Evolutionary conservation across 2,113 vertebrate genomes (phyloP), one percentile per base, ranked within the genome.

Genomic region (Chrysemys picta): DNA sequence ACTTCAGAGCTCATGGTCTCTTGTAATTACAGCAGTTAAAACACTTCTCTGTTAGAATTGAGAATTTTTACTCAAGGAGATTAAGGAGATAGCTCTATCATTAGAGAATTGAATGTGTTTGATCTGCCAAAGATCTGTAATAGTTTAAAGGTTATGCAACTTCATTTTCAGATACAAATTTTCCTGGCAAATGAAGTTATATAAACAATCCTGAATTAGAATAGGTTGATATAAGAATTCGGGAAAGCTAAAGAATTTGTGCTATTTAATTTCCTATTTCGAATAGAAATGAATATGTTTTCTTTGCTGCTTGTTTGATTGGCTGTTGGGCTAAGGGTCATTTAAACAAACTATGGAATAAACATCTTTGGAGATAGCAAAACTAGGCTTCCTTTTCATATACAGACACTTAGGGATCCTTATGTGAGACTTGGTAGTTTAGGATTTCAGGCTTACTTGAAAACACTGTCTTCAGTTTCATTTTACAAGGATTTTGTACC

Each of bases 1-100:
- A 10, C 91, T 95, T 82, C 17, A 90, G 50, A 89, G 93, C 38
- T 54, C 56, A 29, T 65, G 52, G 19, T 76, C 83, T 85, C 69
- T 88, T 49, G 1, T 53, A 84, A 13, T 27, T 89, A 14, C 6
- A n/a, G 21, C 52, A 17, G 22, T 75, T 88, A 19, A 3, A 85
- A 29, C 12, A 47, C 2, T 29, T n/a, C 25, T 91, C 45, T 90
- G 6, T 84, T 93, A 85, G 12, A 14, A 17, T 2, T 82, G 38
- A 45, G 54, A 59, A 27, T 59, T 83, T 83, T 83, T 38, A 83
- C 54, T 83, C 56, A 53, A 90, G 57, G 4, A 80, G 54, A n/a
- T 53, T 59, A 89, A 56, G 49, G 88, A 54, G 14, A 47, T 45
- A 50, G 57, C 54, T 80, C 6, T 29, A 45, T n/a, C 1, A 25